Evolutionary conservation across 1,140 invertebrate genomes (phyloP).

Genomic region (Stegodyphus dumicola): DNA sequence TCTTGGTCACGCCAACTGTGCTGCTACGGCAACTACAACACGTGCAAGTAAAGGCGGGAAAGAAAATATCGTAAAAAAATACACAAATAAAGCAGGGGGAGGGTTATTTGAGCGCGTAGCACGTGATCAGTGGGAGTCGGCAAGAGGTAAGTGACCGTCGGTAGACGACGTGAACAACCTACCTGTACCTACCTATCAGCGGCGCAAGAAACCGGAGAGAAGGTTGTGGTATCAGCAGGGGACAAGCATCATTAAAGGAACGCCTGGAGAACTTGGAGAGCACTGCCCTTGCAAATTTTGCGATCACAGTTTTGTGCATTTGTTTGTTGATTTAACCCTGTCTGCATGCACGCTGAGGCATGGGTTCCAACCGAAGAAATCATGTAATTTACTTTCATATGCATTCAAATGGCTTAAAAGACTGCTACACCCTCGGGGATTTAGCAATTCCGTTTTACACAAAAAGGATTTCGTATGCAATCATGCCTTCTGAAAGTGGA

Average conservation of each 20-base stretch:
- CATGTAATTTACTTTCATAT: too few relatives aligned
- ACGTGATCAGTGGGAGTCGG: constrained; percentile 17
- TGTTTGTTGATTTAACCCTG: too few relatives aligned
- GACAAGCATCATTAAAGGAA: constrained; percentile 20
- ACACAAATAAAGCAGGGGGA: background rate
- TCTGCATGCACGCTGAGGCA: too few relatives aligned
- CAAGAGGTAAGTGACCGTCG: constrained; percentile 40
- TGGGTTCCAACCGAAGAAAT: too few relatives aligned
- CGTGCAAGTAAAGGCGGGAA: background rate
- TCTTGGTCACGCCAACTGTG: background rate
- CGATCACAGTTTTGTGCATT: too few relatives aligned
- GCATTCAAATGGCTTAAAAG: too few relatives aligned
- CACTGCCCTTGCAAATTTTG: background rate
- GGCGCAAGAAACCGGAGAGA: constrained; percentile 4
- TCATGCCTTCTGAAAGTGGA: too few relatives aligned
- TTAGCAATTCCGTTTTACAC: too few relatives aligned
- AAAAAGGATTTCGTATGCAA: too few relatives aligned
- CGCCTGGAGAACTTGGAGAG: background rate
- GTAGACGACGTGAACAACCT: constrained; percentile 33
- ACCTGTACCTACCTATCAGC: background rate
- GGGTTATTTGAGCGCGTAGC: background rate
- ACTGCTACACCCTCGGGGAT: too few relatives aligned
- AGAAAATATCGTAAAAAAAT: background rate
- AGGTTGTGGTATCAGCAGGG: background rate
- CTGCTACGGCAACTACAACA: background rate